phyloP scores from a whole-genome alignment of 1,140 invertebrate species.

The Macrostomum lignano region DNA sequence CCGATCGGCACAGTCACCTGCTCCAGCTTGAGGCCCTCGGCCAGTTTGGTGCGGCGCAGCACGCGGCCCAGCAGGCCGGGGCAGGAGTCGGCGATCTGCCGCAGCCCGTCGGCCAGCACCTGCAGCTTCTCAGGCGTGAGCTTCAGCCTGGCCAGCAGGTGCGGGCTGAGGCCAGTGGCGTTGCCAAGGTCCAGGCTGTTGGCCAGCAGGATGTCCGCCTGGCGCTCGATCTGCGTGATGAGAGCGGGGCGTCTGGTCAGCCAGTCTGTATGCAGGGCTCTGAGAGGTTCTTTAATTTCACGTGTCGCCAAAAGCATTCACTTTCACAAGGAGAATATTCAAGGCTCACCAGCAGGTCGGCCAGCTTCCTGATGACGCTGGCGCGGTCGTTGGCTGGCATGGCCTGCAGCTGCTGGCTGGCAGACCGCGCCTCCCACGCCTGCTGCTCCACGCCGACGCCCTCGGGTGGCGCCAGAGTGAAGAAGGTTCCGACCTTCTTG shows the following conservation, averaged over 20 bases:
- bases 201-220: too few species aligned
- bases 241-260: too few species aligned
- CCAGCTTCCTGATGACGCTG: constrained; percentile 51
- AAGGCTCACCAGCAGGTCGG: constrained; percentile 49
- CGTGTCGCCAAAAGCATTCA: too few species aligned
- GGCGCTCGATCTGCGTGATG: constrained; percentile 39
- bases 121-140: constrained; percentile 64
- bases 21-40: constrained; percentile 39
- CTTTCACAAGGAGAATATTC: too few species aligned
- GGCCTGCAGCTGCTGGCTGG: constrained; percentile 48
- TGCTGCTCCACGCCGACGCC: constrained; percentile 17
- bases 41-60: constrained; percentile 48
- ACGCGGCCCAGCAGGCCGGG: constrained; percentile 33
- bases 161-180: constrained; percentile 46
- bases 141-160: constrained; percentile 50
- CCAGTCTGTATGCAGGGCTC: too few species aligned
- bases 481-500: constrained; percentile 83
- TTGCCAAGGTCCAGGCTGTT: too few species aligned
- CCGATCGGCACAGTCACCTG: constrained; percentile 93
- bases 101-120: constrained; percentile 49
- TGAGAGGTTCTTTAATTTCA: too few species aligned
- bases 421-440: constrained; percentile 29
- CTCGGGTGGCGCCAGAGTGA: constrained; percentile 43
- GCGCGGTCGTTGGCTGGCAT: constrained; percentile 49
- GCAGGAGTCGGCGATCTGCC: constrained; percentile 64